Percentiles rank a stretch among this genome's conserved stretches.
Conservation (phyloP, 2,888 invertebrate species). For the Eremobia ochroleuca region DNA sequence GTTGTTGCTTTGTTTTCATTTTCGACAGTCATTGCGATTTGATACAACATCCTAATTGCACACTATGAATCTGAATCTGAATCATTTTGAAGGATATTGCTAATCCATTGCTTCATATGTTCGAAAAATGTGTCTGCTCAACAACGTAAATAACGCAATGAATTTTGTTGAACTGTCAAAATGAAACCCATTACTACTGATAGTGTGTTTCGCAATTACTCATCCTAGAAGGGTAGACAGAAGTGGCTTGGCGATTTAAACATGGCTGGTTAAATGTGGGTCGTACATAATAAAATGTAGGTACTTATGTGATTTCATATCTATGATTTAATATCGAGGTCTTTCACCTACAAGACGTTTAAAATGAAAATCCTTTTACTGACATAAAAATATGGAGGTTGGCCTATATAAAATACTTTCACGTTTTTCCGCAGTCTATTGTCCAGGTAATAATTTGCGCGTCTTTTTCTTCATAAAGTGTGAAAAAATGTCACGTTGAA, state of each 20-base stretch:
- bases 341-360: neutral
- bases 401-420: conserved; percentile 15
- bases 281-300: neutral
- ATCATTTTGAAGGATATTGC: no score
- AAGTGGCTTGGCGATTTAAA: neutral
- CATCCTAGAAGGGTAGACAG: no score
- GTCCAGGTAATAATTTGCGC: conserved; percentile 32
- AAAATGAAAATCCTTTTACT: conserved; percentile 11
- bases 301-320: neutral
- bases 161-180: no score
- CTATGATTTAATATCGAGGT: conserved; percentile 11
- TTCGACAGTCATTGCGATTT: neutral
- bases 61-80: no score
- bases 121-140: no score
- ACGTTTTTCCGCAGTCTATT: conserved; percentile 1
- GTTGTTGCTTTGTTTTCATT: neutral
- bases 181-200: no score
- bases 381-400: neutral
- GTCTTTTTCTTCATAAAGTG: conserved; percentile 12
- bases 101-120: no score
- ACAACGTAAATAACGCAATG: no score
- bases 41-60: no score
- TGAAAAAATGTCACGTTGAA: conserved; percentile 6
- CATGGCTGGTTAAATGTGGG: neutral
- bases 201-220: no score